phyloP scores from a whole-genome alignment of 2,113 vertebrate species.

The Neolamprologus variostigma region DNA sequence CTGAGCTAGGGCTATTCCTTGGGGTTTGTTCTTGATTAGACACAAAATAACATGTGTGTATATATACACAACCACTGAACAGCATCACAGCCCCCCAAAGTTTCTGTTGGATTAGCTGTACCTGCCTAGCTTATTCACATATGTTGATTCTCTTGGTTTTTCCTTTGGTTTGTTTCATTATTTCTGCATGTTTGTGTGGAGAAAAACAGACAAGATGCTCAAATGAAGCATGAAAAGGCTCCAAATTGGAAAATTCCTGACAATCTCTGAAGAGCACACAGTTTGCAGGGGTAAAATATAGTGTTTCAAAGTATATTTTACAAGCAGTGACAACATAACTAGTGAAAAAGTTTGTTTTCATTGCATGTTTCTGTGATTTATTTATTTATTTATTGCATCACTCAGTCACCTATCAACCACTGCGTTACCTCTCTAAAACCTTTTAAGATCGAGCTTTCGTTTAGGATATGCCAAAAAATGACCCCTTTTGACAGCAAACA shows the following conservation, averaged over 20 bases:
- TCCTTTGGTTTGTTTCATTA: background rate
- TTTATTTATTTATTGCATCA: background rate
- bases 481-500: background rate
- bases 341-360: background rate
- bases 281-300: background rate
- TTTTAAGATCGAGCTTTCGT: background rate
- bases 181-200: background rate
- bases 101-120: background rate
- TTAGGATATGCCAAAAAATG: background rate
- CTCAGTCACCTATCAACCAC: background rate
- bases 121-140: background rate
- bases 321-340: background rate
- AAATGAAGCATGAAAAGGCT: background rate
- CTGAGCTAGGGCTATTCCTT: constrained; percentile 4
- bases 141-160: background rate
- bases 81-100: background rate
- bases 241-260: background rate
- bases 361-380: background rate
- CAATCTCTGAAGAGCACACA: background rate
- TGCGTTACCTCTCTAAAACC: background rate
- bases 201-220: background rate
- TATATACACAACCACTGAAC: background rate
- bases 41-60: background rate
- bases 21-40: constrained; percentile 17
- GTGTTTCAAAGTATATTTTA: background rate